Evolutionary conservation across 2,888 invertebrate genomes (phyloP), one percentile per base, ranked within the genome.

Genomic region (Lasioglossum pauxillum): DNA sequence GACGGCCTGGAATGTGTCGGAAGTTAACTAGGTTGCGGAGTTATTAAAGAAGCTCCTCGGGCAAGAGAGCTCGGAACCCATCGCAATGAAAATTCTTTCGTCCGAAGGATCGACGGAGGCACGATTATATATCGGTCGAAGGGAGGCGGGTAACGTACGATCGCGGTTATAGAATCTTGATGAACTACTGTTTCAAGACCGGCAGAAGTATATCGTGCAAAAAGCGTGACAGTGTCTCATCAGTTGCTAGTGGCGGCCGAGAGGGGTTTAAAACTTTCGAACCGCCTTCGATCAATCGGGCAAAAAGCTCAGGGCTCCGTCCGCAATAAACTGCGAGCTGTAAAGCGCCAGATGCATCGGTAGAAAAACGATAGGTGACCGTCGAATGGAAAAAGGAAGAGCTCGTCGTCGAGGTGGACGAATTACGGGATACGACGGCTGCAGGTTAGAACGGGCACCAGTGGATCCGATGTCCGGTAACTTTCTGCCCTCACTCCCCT

Each of bases 341-440:
- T 77, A 72, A 71, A 64, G n/a, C 72, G 78, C 72, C 84, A 67
- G 71, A 71, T 53, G 71, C 78, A 71, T 41, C 41, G 67, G 53
- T n/a, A 49, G 69, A 69, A 78, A 71, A 53, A 53, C 69, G 53
- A 14, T 71, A 41, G 71, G 64, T 67, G 46, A 67, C 46, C 38
- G 78, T 31, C 5, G 78, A 57, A 71, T 71, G 69, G 69, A 71
- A 78, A 49, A 53, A 53, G 31, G 46, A 77, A 19, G 41, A 71
- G 23, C 57, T 57, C 57, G n/a, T 14, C 27, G 16, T 35, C 35
- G 67, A 12, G 41, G 23, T 38, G n/a, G 71, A 49, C 67, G 74
- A 71, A 49, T 74, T 74, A 53, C 49, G 35, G 46, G 78, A 57
- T 72, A 78, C 78, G 49, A 71, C 19, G 35, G 57, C 41, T 31